These are phyloP conservation scores for Tenthredo notha DNA, from an alignment of 2,888 invertebrate genomes.

Conservation along the genomic window DNA sequence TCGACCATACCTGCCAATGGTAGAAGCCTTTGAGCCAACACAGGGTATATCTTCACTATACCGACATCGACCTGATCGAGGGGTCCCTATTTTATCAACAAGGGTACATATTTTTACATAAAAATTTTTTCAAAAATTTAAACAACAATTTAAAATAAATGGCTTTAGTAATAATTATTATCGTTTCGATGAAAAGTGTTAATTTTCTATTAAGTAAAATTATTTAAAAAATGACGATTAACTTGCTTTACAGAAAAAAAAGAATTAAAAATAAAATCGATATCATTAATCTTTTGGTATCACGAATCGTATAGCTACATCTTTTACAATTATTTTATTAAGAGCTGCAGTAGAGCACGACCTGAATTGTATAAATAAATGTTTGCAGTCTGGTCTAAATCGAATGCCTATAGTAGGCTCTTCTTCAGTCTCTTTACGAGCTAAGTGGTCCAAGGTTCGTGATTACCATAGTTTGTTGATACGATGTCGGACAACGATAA, in stretches of 20 bases:
- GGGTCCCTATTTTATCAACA: slow-evolving; percentile 8
- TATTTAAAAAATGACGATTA: not conserved
- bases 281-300: not conserved
- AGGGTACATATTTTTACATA: not conserved
- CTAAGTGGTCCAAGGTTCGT: slow-evolving; percentile 54
- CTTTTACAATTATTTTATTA: not conserved
- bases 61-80: not conserved
- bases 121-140: not conserved
- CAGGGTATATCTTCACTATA: not conserved
- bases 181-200: not conserved
- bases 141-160: not conserved
- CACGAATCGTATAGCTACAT: not conserved
- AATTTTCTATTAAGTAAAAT: not conserved
- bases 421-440: slow-evolving; percentile 42
- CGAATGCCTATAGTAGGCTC: slow-evolving; percentile 11
- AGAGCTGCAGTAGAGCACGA: not conserved
- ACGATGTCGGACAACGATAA: slow-evolving; percentile 60
- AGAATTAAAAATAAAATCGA: not conserved
- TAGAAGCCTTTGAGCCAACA: not conserved
- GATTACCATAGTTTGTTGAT: slow-evolving; percentile 62
- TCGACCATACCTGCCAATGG: not conserved
- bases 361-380: slow-evolving; percentile 7
- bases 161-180: not conserved
- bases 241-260: not conserved
- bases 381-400: slow-evolving; percentile 17